These are phyloP conservation scores for Umimayanthus chanpuru DNA, from an alignment of 92 coral and sea anemone species.

Conservation along the genomic window DNA sequence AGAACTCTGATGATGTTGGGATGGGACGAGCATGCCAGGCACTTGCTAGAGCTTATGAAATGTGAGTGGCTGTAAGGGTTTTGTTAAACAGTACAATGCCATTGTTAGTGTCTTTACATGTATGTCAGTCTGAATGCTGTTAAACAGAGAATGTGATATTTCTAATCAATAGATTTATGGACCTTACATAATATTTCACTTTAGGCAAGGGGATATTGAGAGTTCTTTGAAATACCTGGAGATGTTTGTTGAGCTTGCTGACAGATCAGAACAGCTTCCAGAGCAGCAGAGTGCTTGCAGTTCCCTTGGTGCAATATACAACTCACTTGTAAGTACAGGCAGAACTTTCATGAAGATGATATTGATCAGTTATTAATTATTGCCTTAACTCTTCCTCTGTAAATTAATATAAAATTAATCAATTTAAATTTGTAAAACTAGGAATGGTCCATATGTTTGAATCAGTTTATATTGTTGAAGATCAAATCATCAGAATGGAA, in stretches of 20 bases:
- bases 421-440: no score
- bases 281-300: constrained; percentile 97
- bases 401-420: not conserved
- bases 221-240: constrained; percentile 95
- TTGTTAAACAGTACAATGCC: not conserved
- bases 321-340: constrained; percentile 80
- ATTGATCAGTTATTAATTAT: no score
- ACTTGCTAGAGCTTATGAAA: constrained; percentile 90
- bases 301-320: constrained; percentile 93
- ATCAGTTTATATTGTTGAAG: no score
- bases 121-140: not conserved
- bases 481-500: no score
- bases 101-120: not conserved
- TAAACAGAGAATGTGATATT: not conserved
- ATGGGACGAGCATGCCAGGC: constrained; percentile 99
- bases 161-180: not conserved
- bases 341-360: not conserved
- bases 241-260: constrained; percentile 96
- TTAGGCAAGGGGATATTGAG: constrained; percentile 94
- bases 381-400: not conserved
- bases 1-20: constrained; percentile 88
- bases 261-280: constrained; percentile 84
- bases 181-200: not conserved
- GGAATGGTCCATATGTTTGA: no score
- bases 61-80: constrained; percentile 59